Evolutionary conservation across 2,113 vertebrate species (phyloP).

Genomic region (Archilochus colubris): DNA sequence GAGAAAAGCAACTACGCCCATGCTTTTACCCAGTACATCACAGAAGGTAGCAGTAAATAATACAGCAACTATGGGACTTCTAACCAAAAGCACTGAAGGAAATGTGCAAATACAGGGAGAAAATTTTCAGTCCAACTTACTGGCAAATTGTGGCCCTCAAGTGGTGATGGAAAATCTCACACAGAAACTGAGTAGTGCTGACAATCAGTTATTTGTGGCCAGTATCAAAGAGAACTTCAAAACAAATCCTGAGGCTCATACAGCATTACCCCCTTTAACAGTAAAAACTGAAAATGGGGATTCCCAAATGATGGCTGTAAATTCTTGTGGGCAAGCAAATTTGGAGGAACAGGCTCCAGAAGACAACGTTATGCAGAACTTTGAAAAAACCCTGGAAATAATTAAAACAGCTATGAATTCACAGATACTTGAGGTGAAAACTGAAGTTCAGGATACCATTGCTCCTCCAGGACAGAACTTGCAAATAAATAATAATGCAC

Average conservation of each 20-base stretch:
- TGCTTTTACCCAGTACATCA: constrained; percentile 51
- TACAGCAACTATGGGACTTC: constrained; percentile 59
- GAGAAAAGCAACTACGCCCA: constrained; percentile 71
- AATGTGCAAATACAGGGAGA: constrained; percentile 56
- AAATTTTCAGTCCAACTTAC: constrained; percentile 69
- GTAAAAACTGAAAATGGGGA: constrained; percentile 81
- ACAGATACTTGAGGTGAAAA: constrained; percentile 77
- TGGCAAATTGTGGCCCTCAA: constrained; percentile 76
- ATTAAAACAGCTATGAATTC: constrained; percentile 82
- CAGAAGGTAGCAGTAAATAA: constrained; percentile 70
- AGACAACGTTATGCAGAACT: constrained; percentile 77
- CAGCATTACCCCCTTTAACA: constrained; percentile 61
- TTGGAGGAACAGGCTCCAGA: constrained; percentile 70
- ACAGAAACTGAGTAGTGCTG: constrained; percentile 82
- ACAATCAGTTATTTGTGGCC: constrained; percentile 85
- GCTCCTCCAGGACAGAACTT: constrained; percentile 55
- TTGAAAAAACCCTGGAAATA: constrained; percentile 81
- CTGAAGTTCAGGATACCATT: constrained; percentile 65
- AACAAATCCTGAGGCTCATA: constrained; percentile 65
- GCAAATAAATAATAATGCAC: constrained; percentile 61
- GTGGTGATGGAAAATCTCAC: constrained; percentile 76
- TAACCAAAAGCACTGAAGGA: constrained; percentile 69
- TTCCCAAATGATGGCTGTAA: constrained; percentile 71
- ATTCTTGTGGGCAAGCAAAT: constrained; percentile 61
- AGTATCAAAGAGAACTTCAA: constrained; percentile 82